A percentile compares a stretch with the other conserved stretches of the same genome.
phyloP scores from a whole-genome alignment of 2,888 invertebrate genomes.

The Spisula subtruncata region DNA sequence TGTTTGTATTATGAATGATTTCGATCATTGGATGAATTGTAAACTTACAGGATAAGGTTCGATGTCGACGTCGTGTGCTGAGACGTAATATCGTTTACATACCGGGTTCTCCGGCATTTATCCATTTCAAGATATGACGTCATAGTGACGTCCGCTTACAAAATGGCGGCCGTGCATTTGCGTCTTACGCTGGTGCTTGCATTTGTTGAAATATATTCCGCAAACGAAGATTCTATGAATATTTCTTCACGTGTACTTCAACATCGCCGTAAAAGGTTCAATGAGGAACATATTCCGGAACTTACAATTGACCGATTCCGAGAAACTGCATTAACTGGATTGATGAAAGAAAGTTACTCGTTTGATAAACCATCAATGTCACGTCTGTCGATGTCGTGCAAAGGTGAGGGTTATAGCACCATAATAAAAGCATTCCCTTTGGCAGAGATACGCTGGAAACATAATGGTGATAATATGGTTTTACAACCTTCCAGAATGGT shows the following conservation, averaged over 20 bases:
- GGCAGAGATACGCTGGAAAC: slow-evolving; percentile 62
- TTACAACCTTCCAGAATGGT: slow-evolving; percentile 58
- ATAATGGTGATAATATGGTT: slow-evolving; percentile 58
- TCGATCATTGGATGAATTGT: no score
- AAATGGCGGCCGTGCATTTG: neutral
- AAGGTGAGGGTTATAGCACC: slow-evolving; percentile 44
- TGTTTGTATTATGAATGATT: no score
- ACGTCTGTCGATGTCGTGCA: slow-evolving; percentile 52
- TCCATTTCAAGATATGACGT: neutral
- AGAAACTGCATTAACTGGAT: neutral
- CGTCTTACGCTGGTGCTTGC: neutral
- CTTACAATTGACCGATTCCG: neutral
- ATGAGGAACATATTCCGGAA: neutral
- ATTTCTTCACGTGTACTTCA: neutral
- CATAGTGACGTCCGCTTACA: neutral
- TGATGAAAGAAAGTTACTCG: slow-evolving; percentile 18
- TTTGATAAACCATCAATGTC: slow-evolving; percentile 46
- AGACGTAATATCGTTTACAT: no score
- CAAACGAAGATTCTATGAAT: neutral
- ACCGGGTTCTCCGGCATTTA: neutral
- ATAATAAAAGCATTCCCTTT: slow-evolving; percentile 45
- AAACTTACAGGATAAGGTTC: no score
- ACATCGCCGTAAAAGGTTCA: neutral
- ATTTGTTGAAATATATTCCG: neutral
- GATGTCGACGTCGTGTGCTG: no score